Percentiles rank a stretch among this genome's conserved stretches.
Conservation (phyloP, 2,888 invertebrate genomes). For the Ormia ochracea region DNA sequence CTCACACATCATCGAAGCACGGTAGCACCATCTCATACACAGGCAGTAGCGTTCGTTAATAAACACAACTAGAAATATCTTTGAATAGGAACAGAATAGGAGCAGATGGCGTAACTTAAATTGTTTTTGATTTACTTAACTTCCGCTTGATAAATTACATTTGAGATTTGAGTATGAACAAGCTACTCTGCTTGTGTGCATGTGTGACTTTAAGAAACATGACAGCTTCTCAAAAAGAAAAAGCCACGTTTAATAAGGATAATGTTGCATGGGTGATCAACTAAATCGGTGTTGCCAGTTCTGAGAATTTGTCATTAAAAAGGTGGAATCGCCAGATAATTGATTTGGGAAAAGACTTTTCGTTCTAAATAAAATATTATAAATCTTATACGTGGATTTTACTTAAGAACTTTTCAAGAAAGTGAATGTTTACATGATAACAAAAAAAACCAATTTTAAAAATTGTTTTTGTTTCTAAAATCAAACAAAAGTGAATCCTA, state of each 20-base stretch:
- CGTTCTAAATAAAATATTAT: too few relatives aligned
- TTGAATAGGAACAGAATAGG: neutral
- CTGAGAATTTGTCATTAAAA: too few relatives aligned
- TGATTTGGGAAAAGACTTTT: too few relatives aligned
- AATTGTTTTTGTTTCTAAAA: too few relatives aligned
- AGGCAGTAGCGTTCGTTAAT: neutral
- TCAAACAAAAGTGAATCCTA: too few relatives aligned
- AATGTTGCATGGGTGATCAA: constrained; percentile 22
- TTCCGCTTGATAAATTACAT: constrained; percentile 61
- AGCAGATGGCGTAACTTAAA: constrained; percentile 59
- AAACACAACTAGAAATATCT: constrained; percentile 11
- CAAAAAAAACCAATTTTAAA: too few relatives aligned
- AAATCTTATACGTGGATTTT: too few relatives aligned
- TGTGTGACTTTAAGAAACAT: constrained; percentile 21
- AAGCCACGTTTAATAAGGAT: constrained; percentile 31
- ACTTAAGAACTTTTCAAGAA: too few relatives aligned
- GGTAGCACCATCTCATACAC: neutral
- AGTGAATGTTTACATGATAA: too few relatives aligned
- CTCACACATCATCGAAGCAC: neutral
- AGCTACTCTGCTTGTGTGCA: neutral
- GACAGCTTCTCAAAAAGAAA: constrained; percentile 45
- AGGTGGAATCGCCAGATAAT: too few relatives aligned
- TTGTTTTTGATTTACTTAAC: constrained; percentile 62
- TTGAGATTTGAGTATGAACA: constrained; percentile 38
- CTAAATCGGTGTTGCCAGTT: constrained; percentile 36